These are phyloP conservation scores for Chamaea fasciata DNA, from an alignment of 2,113 vertebrate genomes.

Conservation along the genomic window DNA sequence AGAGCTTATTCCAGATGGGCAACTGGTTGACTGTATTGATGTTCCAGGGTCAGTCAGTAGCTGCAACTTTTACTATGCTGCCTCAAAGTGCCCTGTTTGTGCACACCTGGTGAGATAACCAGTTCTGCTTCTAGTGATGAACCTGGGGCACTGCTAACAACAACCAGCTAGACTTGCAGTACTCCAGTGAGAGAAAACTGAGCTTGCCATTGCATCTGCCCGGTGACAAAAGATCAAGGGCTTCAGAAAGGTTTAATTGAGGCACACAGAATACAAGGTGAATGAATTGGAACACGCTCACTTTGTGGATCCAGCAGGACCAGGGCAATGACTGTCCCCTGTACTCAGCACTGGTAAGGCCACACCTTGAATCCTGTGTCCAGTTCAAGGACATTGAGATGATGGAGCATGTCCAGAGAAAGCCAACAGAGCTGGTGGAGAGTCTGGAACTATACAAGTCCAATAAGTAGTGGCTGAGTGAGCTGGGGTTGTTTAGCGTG, in stretches of 20 bases:
- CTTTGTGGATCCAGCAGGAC: not conserved
- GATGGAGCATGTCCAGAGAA: not conserved
- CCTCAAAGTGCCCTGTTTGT: fast-evolving
- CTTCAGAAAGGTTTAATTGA: fast-evolving
- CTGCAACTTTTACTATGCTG: fast-evolving
- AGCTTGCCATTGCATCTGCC: fast-evolving
- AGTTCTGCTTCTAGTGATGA: fast-evolving
- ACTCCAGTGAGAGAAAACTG: fast-evolving
- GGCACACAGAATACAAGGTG: fast-evolving
- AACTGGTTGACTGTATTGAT: fast-evolving
- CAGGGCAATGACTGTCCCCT: too few species aligned
- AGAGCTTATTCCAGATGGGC: fast-evolving
- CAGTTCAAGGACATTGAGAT: not conserved
- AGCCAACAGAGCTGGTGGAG: not conserved
- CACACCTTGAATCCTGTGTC: not conserved
- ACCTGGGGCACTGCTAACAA: not conserved
- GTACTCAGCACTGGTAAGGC: too few species aligned
- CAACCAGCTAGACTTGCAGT: fast-evolving
- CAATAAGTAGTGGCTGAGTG: fast-evolving
- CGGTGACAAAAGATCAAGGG: fast-evolving
- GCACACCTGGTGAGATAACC: fast-evolving
- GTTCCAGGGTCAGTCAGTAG: not conserved
- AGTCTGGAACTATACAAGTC: not conserved
- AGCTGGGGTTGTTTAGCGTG: not conserved
- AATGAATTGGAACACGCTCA: too few species aligned